Evolutionary conservation across 1,140 invertebrate species (phyloP), one percentile per base, ranked within the genome.

Genomic region (Euura lappo): DNA sequence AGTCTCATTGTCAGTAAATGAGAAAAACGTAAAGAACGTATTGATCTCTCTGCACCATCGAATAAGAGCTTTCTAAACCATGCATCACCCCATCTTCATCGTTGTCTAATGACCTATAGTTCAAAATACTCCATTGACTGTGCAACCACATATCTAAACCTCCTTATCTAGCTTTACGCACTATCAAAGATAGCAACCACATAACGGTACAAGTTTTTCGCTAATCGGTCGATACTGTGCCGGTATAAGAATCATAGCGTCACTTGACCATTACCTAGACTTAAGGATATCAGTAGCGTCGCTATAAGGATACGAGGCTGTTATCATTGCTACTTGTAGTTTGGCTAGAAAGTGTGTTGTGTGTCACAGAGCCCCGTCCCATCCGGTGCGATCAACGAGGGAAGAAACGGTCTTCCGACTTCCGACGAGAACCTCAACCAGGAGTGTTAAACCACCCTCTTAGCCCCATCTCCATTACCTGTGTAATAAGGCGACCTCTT

Each of bases 341-440:
- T 60, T 60, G 43, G 44, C 47, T 47, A n/a, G 46, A 68, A 67
- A 72, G 70, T 82, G 73, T 81, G 73, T 85, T 83, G 75, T 90
- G 87, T 89, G 85, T 86, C 86, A 79, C 89, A 93, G 92, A 92
- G 91, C 85, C 92, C 92, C 76, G 86, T 92, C 79, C 91, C 91
- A 72, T 89, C 87, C 73, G 87, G 82, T 86, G 83, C 84, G 74
- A 79, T 83, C 86, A 85, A 76, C 85, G 87, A 81, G 78, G 87
- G 81, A 88, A 91, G 87, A 87, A 90, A 87, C 87, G 85, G 80
- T 70, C 83, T 86, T 74, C 82, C 90, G 74, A 89, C 90, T 79
- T 91, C 91, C 77, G 91, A 92, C 84, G 91, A 92, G 84, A 93
- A 92, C 87, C 89, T 92, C 86, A 92, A 92, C 85, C 88, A 88